Percentiles rank a stretch among this genome's conserved stretches.
phyloP scores from a whole-genome alignment of 2,113 vertebrate species.

The Nanger granti region DNA sequence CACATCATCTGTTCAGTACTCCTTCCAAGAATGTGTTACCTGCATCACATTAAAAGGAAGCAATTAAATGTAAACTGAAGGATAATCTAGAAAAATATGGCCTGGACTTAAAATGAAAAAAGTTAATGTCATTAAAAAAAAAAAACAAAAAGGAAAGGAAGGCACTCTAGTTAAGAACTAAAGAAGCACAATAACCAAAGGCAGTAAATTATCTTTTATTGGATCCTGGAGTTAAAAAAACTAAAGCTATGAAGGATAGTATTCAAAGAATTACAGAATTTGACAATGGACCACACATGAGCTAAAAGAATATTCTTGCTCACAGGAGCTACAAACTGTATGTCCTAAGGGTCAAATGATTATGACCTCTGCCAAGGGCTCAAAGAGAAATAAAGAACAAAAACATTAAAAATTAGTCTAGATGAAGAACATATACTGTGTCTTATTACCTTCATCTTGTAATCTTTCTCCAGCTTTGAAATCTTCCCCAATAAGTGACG shows the following conservation, averaged over 20 bases:
- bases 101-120: not conserved
- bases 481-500: not conserved
- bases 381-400: not conserved
- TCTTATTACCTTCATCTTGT: not conserved
- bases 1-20: not conserved
- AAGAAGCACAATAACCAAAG: not conserved
- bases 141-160: not conserved
- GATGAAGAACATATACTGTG: not conserved
- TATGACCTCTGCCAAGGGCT: not conserved
- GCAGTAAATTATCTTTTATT: not conserved
- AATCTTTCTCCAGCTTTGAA: not conserved
- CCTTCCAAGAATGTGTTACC: not conserved
- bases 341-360: not conserved
- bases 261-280: not conserved
- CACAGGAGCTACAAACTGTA: not conserved
- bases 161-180: not conserved
- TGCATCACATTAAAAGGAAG: not conserved
- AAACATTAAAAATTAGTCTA: not conserved
- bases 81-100: not conserved
- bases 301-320: not conserved
- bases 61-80: not conserved
- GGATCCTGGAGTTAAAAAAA: not conserved
- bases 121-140: not conserved
- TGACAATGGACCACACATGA: not conserved
- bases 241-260: not conserved